These are phyloP conservation scores for Yponomeuta plumbellus DNA, from an alignment of 2,888 invertebrate species.

Conservation along the genomic window DNA sequence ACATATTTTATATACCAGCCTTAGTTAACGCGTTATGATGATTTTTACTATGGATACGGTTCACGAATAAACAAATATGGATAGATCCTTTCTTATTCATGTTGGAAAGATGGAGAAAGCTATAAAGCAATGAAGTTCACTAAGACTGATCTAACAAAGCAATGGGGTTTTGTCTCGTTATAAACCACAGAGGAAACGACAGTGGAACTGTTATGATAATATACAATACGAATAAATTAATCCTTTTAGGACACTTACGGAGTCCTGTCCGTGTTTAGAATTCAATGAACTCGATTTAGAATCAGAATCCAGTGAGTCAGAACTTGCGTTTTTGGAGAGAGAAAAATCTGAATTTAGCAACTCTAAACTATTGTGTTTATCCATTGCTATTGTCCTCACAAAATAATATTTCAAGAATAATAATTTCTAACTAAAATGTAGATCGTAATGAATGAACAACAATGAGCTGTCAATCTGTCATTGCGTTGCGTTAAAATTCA, in stretches of 20 bases:
- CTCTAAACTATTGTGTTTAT: conserved; percentile 81
- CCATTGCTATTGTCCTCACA: conserved; percentile 53
- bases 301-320: conserved; percentile 88
- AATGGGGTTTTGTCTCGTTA: conserved; percentile 21
- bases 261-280: conserved; percentile 89
- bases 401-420: not conserved
- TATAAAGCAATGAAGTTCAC: conserved; percentile 11
- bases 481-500: too few relatives aligned
- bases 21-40: conserved; percentile 47
- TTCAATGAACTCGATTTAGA: conserved; percentile 91
- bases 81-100: conserved; percentile 49
- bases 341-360: conserved; percentile 79
- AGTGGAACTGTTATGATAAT: conserved; percentile 40
- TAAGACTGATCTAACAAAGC: conserved; percentile 17
- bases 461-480: too few relatives aligned
- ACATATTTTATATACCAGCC: conserved; percentile 28
- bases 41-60: conserved; percentile 54
- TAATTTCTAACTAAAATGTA: not conserved
- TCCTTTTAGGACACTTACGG: conserved; percentile 79
- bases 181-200: conserved; percentile 50
- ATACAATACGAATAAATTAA: conserved; percentile 63
- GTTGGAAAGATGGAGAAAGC: conserved; percentile 23
- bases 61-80: conserved; percentile 64
- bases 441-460: not conserved
- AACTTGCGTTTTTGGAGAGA: conserved; percentile 85